A percentile compares a stretch with the other conserved stretches of the same genome.
Conservation (phyloP, 1,140 invertebrate species). For the Venustaconcha ellipsiformis region DNA sequence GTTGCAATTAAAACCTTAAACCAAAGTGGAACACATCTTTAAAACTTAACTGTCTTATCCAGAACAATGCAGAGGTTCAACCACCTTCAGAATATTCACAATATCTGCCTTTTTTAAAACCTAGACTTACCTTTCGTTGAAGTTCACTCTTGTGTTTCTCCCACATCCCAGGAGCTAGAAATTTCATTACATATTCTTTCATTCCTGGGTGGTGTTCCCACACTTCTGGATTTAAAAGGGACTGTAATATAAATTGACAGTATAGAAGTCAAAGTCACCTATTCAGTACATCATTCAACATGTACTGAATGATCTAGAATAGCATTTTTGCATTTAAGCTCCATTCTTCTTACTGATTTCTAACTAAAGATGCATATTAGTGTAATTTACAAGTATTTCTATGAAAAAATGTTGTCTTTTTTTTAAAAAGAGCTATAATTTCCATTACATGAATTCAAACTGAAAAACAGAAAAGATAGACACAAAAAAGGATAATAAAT, state of each 20-base stretch:
- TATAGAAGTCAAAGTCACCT: background rate
- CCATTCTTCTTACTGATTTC: too few relatives aligned
- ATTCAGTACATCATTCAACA: background rate
- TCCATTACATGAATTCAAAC: too few relatives aligned
- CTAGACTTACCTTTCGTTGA: constrained; percentile 63
- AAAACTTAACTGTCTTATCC: background rate
- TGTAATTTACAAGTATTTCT: too few relatives aligned
- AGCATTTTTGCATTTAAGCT: too few relatives aligned
- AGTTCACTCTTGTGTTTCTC: constrained; percentile 72
- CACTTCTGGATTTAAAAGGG: constrained; percentile 75
- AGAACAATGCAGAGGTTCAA: background rate
- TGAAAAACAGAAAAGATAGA: too few relatives aligned
- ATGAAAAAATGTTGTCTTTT: too few relatives aligned
- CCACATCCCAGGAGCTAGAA: constrained; percentile 86
- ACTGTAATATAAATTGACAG: constrained; percentile 53
- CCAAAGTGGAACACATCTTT: background rate
- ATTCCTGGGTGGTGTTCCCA: constrained; percentile 78
- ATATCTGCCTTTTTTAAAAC: background rate
- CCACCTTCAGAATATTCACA: background rate
- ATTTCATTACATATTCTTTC: constrained; percentile 78
- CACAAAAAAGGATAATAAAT: too few relatives aligned
- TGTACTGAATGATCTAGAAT: background rate
- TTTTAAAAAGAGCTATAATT: too few relatives aligned
- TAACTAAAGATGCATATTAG: too few relatives aligned
- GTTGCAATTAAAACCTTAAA: background rate